A percentile compares a stretch with the other conserved stretches of the same genome.
Conservation (phyloP, 2,113 vertebrate species). For the Telmatochromis brichardi region DNA sequence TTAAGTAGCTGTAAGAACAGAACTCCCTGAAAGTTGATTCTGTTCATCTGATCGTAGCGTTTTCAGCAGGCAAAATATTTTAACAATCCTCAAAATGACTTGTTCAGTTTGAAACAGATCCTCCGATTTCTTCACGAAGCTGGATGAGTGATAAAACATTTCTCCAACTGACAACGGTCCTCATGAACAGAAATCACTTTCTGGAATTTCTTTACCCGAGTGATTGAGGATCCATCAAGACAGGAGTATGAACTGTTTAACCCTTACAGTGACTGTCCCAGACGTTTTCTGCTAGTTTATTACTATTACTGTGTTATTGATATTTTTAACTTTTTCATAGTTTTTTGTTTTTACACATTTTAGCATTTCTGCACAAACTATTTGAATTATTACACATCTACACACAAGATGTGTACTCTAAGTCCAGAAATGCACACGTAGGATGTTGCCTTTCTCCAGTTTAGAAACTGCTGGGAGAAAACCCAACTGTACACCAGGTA, state of each 20-base stretch:
- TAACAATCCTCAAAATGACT: neutral
- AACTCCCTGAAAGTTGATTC: neutral
- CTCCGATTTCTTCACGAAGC: neutral
- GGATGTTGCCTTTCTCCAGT: neutral
- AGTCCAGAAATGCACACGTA: neutral
- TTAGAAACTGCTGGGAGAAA: neutral
- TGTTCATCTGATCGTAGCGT: neutral
- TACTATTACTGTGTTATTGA: neutral
- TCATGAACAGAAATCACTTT: neutral
- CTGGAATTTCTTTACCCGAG: neutral
- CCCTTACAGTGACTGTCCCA: neutral
- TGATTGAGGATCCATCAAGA: neutral
- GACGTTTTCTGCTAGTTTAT: rapidly evolving
- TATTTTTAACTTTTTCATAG: neutral
- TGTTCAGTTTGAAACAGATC: neutral
- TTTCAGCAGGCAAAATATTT: neutral
- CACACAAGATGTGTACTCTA: neutral
- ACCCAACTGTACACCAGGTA: neutral
- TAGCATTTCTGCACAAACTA: neutral
- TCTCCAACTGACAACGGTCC: neutral
- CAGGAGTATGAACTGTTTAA: neutral
- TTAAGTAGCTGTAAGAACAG: neutral
- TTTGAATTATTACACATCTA: neutral
- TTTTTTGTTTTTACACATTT: neutral
- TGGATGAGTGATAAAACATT: neutral